Conservation (phyloP, 2,888 invertebrate species). For the Coelinius sp. region DNA sequence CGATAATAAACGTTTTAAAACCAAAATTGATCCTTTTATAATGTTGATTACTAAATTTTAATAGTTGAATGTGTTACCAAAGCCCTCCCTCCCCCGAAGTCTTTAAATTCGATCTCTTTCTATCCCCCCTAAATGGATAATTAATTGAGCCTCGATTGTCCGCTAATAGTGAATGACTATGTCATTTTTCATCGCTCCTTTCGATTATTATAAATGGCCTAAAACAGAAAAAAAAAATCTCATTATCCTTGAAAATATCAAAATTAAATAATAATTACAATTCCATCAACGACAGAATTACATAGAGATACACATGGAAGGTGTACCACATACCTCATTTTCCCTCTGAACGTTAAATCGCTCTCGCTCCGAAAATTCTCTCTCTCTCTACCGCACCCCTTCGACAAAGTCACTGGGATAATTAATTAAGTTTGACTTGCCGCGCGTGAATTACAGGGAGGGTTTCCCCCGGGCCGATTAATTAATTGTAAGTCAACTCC, state of each 20-base stretch:
- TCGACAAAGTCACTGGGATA: slow-evolving; percentile 49
- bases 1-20: background rate
- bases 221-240: background rate
- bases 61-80: background rate
- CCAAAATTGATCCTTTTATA: background rate
- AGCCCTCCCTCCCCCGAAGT: background rate
- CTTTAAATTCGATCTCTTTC: slow-evolving; percentile 10
- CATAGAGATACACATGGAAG: background rate
- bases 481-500: slow-evolving; percentile 66
- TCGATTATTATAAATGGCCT: background rate
- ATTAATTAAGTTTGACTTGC: slow-evolving; percentile 69
- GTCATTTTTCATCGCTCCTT: slow-evolving; percentile 1
- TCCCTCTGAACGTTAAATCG: slow-evolving; percentile 22
- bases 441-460: slow-evolving; percentile 63
- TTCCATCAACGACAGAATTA: background rate
- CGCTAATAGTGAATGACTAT: slow-evolving; percentile 16
- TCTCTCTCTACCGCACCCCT: slow-evolving; percentile 27
- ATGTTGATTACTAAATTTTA: background rate
- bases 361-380: background rate
- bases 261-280: background rate
- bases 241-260: background rate
- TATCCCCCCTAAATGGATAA: slow-evolving; percentile 7
- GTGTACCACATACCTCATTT: background rate
- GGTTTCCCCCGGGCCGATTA: slow-evolving; percentile 58
- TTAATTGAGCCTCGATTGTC: slow-evolving; percentile 1